A percentile compares a stretch with the other conserved stretches of the same genome.
These are phyloP conservation scores for Branchipolynoe longqiensis DNA, from an alignment of 2,888 invertebrate species.

Conservation along the genomic window DNA sequence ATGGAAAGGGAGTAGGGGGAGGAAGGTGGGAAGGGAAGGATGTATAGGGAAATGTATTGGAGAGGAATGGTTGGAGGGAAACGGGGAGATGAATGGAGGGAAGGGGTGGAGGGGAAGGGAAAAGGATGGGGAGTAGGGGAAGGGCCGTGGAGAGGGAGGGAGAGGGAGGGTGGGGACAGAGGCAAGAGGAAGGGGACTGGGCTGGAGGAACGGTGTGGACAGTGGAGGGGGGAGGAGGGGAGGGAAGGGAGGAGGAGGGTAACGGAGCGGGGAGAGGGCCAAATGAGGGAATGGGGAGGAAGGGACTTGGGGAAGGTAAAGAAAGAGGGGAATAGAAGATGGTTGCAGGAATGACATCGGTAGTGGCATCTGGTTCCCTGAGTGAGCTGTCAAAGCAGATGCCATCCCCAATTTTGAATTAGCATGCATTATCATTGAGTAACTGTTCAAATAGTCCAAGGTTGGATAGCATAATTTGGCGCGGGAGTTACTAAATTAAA, in stretches of 20 bases:
- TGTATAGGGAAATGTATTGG: no score
- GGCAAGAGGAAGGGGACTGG: not conserved
- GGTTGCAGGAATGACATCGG: no score
- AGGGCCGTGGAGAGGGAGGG: not conserved
- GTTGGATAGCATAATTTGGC: not conserved
- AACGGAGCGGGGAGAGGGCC: no score
- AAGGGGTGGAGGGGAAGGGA: not conserved
- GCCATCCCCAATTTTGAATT: not conserved
- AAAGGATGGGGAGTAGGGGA: not conserved
- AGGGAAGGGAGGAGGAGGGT: no score
- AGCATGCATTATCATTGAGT: conserved; percentile 3
- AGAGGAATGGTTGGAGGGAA: no score
- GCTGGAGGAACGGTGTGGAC: not conserved
- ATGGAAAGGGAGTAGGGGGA: not conserved
- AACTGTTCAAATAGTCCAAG: not conserved
- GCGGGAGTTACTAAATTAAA: not conserved
- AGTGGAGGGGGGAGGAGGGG: not conserved
- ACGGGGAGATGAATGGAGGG: not conserved
- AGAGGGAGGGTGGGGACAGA: no score
- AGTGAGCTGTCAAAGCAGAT: no score
- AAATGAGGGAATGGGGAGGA: no score
- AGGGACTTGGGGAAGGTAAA: no score
- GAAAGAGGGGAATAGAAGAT: no score
- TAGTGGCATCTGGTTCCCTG: no score
- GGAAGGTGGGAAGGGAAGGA: not conserved